Evolutionary conservation across 2,888 invertebrate genomes (phyloP).

Genomic region (Dicranocentrus wangi): DNA sequence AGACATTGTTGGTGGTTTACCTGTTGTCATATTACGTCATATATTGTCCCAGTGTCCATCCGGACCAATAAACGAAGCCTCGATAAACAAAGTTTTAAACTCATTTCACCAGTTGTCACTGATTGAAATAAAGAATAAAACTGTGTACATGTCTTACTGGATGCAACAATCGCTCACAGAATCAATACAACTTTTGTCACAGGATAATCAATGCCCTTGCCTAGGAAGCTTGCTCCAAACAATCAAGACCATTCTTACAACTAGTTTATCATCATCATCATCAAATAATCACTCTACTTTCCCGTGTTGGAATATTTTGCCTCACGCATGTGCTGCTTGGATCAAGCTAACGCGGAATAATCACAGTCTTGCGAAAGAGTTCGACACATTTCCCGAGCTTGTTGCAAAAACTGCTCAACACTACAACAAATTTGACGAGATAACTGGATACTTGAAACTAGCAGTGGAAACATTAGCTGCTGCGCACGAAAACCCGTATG

Average conservation of each 20-base stretch:
- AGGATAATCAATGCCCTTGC: too few relatives aligned
- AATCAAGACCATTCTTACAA: too few relatives aligned
- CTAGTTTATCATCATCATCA: too few relatives aligned
- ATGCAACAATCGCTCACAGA: conserved; percentile 5
- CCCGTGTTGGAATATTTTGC: conserved; percentile 12
- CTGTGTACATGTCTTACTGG: neutral
- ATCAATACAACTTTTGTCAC: too few relatives aligned
- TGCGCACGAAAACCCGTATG: neutral
- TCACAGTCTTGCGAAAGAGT: conserved; percentile 1
- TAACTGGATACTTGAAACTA: neutral
- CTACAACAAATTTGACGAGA: neutral
- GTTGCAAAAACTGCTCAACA: neutral
- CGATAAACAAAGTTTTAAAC: too few relatives aligned
- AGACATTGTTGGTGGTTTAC: neutral
- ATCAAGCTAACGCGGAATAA: neutral
- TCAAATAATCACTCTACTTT: too few relatives aligned
- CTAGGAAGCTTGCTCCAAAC: too few relatives aligned
- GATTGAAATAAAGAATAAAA: neutral
- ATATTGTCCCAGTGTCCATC: neutral
- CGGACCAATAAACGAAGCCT: too few relatives aligned
- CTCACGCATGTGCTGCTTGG: conserved; percentile 21
- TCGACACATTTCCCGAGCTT: conserved; percentile 18
- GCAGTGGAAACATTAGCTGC: conserved; percentile 19
- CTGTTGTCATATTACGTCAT: neutral
- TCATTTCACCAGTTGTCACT: conserved; percentile 1